Conservation (phyloP, 1,140 invertebrate species). For the Sycophaga agraensis region DNA sequence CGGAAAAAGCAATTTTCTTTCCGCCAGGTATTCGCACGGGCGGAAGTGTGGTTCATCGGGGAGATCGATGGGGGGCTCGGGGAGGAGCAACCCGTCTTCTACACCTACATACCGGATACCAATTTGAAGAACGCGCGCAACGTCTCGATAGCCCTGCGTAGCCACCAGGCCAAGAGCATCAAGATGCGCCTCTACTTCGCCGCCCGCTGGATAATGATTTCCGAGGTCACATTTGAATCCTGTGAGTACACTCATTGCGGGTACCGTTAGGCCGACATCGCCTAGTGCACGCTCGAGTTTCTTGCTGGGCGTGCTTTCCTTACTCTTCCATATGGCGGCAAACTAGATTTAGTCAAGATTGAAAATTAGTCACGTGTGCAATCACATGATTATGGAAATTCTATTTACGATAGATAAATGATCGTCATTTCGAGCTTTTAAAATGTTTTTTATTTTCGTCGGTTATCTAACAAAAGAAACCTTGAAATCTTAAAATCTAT, state of each 20-base stretch:
- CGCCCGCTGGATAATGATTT: slow-evolving; percentile 76
- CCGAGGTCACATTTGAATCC: slow-evolving; percentile 73
- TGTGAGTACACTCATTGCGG: slow-evolving; percentile 59
- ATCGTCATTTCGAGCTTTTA: too few relatives aligned
- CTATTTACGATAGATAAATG: too few relatives aligned
- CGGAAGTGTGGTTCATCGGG: slow-evolving; percentile 64
- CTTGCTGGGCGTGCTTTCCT: not conserved
- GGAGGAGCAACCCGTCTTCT: slow-evolving; percentile 62
- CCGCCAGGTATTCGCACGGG: slow-evolving; percentile 68
- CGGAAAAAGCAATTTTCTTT: slow-evolving; percentile 30
- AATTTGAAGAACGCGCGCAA: slow-evolving; percentile 73
- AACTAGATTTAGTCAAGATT: too few relatives aligned
- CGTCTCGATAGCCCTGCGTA: slow-evolving; percentile 70
- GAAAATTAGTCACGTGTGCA: too few relatives aligned
- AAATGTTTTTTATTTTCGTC: too few relatives aligned
- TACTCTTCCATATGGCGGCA: too few relatives aligned
- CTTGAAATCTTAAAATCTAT: too few relatives aligned
- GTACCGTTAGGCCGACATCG: too few relatives aligned
- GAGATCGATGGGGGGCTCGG: slow-evolving; percentile 7
- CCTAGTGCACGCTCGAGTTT: too few relatives aligned
- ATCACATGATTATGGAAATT: not conserved
- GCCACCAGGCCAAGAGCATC: slow-evolving; percentile 64
- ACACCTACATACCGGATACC: slow-evolving; percentile 72
- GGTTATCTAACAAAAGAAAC: too few relatives aligned
- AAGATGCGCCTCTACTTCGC: slow-evolving; percentile 76